Base-by-base conservation (phyloP, 2,113 vertebrate species). In the Hymenochirus boettgeri region DNA sequence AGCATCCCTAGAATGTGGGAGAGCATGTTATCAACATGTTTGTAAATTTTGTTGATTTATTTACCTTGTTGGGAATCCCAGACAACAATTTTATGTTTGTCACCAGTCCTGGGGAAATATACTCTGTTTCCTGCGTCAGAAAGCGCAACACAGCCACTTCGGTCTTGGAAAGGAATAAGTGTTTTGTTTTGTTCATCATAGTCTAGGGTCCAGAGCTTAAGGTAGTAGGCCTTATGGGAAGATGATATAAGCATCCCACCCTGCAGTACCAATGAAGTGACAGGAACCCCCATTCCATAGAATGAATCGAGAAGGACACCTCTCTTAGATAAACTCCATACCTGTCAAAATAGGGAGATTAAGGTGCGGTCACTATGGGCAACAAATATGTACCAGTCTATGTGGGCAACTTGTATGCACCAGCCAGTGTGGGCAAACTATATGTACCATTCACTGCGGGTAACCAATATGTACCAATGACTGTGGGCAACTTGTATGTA, bases 31-130 rank as follows among this genome's bases (percentile, higher is more conserved):
- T n/a, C n/a, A n/a, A n/a, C n/a, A n/a, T n/a, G n/a, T n/a, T n/a
- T n/a, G n/a, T n/a, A n/a, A n/a, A n/a, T n/a, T n/a, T n/a, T n/a
- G n/a, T 10, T 5, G 33, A 35, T 13, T 12, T 13, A 4, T 47
- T 77, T 66, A 92, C 92, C 90, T 81, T 87, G 76, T 19, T 50
- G 70, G 53, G 66, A 1, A 42, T 88, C 84, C 93, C 91, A 94
- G 46, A 87, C 62, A 53, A 80, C 70, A 27, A 92, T 79, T 56
- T 90, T 84, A 1, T 58, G 81, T 47, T 74, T 82, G 19, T 79
- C 77, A 26, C 79, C 79, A 1, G 75, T 63, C 9, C 75, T 80
- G 18, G 90, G 80, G 9, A 87, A 90, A 73, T 81, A 91, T 45
- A 89, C 29, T 0, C 62, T 78, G 29, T 80, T 73, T 0, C 82